Evolutionary conservation across 2,113 vertebrate species (phyloP).

Genomic region (Sarotherodon lohbergeri): DNA sequence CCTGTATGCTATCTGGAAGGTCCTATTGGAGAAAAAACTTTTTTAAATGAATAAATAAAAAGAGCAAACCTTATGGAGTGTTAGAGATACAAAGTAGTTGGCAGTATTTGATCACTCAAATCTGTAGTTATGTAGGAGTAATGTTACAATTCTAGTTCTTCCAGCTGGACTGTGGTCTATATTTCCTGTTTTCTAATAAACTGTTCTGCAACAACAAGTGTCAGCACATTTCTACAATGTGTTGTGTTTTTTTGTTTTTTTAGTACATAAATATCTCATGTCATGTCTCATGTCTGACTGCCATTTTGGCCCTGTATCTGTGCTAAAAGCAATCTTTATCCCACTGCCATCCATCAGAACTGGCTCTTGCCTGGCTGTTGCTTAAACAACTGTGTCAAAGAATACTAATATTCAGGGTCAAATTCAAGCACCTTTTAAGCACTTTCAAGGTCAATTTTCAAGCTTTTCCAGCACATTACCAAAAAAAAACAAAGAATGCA

Average conservation of each 20-base stretch:
- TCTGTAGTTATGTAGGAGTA: not conserved
- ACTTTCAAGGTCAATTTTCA: not conserved
- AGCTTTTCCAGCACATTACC: not conserved
- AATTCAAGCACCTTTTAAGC: not conserved
- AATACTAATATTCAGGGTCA: not conserved
- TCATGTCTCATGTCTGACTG: not conserved
- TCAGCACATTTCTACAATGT: not conserved
- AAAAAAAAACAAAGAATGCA: not conserved
- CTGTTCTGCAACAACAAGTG: not conserved
- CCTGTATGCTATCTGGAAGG: constrained; percentile 92
- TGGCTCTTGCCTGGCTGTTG: not conserved
- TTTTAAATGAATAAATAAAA: not conserved
- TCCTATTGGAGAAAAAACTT: constrained; percentile 69
- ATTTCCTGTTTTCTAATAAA: not conserved
- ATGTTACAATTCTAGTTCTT: not conserved
- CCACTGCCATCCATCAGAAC: not conserved
- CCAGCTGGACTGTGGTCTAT: not conserved
- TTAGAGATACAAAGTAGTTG: not conserved
- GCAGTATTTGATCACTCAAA: not conserved
- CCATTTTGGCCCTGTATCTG: not conserved
- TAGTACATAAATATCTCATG: not conserved
- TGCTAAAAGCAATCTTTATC: not conserved
- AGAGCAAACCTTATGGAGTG: not conserved
- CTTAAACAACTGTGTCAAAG: not conserved
- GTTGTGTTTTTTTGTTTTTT: not conserved